Percentiles rank a stretch among this genome's conserved stretches.
phyloP scores from a whole-genome alignment of 1,140 invertebrate species.

The Pogonomyrmex barbatus region DNA sequence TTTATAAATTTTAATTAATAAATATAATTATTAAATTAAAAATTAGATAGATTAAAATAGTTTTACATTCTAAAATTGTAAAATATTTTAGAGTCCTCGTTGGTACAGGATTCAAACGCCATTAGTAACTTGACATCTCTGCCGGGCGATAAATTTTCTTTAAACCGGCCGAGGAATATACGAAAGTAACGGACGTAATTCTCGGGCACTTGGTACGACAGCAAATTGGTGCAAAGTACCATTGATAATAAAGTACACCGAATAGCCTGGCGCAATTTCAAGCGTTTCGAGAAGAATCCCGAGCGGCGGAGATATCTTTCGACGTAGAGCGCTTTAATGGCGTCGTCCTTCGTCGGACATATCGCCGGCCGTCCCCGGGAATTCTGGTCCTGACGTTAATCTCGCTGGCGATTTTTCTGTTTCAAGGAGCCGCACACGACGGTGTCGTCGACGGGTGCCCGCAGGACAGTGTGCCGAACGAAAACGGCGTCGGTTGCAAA shows the following conservation, averaged over 20 bases:
- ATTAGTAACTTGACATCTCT: not conserved
- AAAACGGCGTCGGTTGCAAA: conserved; percentile 69
- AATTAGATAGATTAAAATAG: not conserved
- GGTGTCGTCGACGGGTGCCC: conserved; percentile 55
- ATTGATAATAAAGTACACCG: conserved; percentile 26
- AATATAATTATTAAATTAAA: not conserved
- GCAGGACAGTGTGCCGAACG: conserved; percentile 66
- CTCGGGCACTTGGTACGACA: not conserved
- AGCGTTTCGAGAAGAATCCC: conserved; percentile 9
- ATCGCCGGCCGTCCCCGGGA: conserved; percentile 34
- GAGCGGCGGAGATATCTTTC: not conserved
- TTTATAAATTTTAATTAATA: not conserved
- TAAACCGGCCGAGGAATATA: conserved; percentile 23
- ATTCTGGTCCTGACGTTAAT: conserved; percentile 52
- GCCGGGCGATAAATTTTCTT: not conserved
- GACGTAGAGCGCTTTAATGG: conserved; percentile 27
- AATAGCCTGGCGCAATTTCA: conserved; percentile 19
- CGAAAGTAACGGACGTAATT: conserved; percentile 12
- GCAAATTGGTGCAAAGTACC: conserved; percentile 7
- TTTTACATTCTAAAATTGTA: not conserved
- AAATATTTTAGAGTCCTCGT: not conserved
- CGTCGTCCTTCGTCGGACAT: conserved; percentile 31
- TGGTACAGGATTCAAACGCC: not conserved
- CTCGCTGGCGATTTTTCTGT: conserved; percentile 58
- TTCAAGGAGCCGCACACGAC: conserved; percentile 40